Evolutionary conservation across 2,888 invertebrate species (phyloP).

Genomic region (Aromia moschata): DNA sequence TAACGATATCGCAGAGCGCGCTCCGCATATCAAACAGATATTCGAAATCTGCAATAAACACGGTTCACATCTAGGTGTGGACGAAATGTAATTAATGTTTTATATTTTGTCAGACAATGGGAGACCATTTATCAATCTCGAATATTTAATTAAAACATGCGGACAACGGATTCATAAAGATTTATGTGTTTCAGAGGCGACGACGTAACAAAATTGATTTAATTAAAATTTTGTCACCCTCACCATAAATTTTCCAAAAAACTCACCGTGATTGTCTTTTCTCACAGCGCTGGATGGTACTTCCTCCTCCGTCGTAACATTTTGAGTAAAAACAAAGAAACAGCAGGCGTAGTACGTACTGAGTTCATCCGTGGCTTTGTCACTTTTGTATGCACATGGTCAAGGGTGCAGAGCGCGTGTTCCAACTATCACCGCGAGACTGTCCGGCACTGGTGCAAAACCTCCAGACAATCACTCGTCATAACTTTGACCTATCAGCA

Average conservation of each 20-base stretch:
- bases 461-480: slow-evolving; percentile 50
- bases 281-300: slow-evolving; percentile 27
- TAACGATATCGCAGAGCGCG: slow-evolving; percentile 43
- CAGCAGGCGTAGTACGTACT: slow-evolving; percentile 26
- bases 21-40: slow-evolving; percentile 46
- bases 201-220: slow-evolving; percentile 60
- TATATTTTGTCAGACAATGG: slow-evolving; percentile 63
- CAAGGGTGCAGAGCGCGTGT: slow-evolving; percentile 31
- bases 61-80: slow-evolving; percentile 52
- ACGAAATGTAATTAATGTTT: slow-evolving; percentile 60
- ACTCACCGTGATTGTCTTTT: slow-evolving; percentile 42
- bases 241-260: slow-evolving; percentile 44
- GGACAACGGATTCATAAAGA: slow-evolving; percentile 64
- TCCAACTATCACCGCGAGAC: slow-evolving; percentile 54
- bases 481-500: slow-evolving; percentile 50
- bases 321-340: slow-evolving; percentile 26
- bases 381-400: slow-evolving; percentile 45
- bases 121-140: slow-evolving; percentile 63
- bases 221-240: slow-evolving; percentile 61
- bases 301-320: slow-evolving; percentile 41
- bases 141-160: slow-evolving; percentile 65
- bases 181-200: slow-evolving; percentile 61
- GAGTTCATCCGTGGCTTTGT: slow-evolving; percentile 27
- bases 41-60: slow-evolving; percentile 52
- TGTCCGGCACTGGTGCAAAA: slow-evolving; percentile 51